Evolutionary conservation across 2,888 invertebrate genomes (phyloP), one percentile per base, ranked within the genome.

Genomic region (Dexiosoma caninum): DNA sequence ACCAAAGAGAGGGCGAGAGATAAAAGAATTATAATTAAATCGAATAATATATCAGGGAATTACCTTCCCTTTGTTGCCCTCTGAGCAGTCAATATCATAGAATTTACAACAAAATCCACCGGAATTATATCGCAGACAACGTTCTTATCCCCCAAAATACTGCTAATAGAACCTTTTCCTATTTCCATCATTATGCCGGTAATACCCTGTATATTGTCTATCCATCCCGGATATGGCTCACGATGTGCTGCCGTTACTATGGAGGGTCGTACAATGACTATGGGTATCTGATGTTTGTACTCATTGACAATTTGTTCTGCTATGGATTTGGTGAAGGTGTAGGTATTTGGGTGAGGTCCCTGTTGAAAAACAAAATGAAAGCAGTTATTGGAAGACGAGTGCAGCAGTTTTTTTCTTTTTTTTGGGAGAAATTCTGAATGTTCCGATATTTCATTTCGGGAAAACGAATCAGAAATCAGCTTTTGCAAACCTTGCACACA

Each of bases 301-400:
- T 91, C 91, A 67, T 92, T 89, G 8, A 98, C 93, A 62, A 97
- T 92, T 79, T 95, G 93, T 87, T 99, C 98, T 0, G 98, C 98
- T 83, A 98, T 91, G 0, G 97, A 95, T 91, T 99, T 99, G 3
- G 98, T 98, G 87, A 96, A 92, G 0, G 98, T 98, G 91, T 99
- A 99, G 0, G 98, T 98, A 88, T 99, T 99, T 0, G 98, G 98
- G 86, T 97, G 96, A 27, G 93, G 93, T 0, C 95, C 95, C 92
- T 93, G 85, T 60, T 9, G 9, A 10, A 21, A 8, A 37, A 0
- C 55, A 12, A 12, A 1, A 19, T 19, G 1, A 44, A 60, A n/a
- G 35, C 1, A 23, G 6, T 49, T 49, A 49, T 23, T 49, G 23
- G n/a, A 49, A 49, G 27, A 40, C 14, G 0, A 14, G 32, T 27